Evolutionary conservation across 1,140 invertebrate genomes (phyloP).

Genomic region (Acromyrmex heyeri): DNA sequence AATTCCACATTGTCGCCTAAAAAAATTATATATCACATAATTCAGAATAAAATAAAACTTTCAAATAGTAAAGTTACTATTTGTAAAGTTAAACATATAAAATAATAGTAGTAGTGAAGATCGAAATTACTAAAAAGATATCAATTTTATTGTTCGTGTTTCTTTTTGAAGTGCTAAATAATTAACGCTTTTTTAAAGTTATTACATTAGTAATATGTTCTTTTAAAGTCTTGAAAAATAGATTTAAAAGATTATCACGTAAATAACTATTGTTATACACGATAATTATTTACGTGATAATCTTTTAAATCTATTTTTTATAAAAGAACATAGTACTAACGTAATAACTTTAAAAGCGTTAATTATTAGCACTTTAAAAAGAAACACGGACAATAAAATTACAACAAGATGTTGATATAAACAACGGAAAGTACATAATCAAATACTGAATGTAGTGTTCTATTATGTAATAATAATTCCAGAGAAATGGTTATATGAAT

Average conservation of each 20-base stretch:
- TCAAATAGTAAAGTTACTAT: neutral
- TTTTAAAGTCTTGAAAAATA: neutral
- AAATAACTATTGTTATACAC: neutral
- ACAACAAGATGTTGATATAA: neutral
- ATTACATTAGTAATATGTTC: neutral
- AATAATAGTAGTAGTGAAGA: no score
- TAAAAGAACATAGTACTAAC: neutral
- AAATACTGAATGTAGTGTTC: neutral
- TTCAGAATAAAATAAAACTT: constrained; percentile 24
- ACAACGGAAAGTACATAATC: neutral
- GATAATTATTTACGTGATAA: neutral
- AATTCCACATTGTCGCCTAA: neutral
- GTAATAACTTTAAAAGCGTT: neutral
- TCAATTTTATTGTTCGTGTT: neutral
- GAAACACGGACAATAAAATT: neutral
- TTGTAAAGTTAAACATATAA: neutral
- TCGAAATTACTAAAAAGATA: no score
- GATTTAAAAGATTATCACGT: no score
- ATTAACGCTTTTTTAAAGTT: neutral
- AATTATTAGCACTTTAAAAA: constrained; percentile 14
- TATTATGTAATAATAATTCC: neutral
- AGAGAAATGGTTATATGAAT: constrained; percentile 12
- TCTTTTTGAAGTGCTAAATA: neutral
- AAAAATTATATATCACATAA: constrained; percentile 16
- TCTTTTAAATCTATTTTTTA: neutral